Conservation (phyloP, 2,797 vertebrate genomes). For the Peromyscus nudipes region DNA sequence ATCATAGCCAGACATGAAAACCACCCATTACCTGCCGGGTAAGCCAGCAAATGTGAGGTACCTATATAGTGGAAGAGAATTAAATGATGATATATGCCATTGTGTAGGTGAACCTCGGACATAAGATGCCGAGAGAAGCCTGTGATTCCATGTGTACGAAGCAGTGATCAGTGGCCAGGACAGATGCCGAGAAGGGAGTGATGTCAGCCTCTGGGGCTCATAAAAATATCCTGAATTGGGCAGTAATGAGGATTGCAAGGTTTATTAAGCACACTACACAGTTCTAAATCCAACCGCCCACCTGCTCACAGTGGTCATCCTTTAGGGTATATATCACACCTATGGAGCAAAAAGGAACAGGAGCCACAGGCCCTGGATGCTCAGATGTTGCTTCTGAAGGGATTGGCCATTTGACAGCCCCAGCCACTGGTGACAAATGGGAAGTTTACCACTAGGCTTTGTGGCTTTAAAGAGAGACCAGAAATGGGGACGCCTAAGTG, state of each 20-base stretch:
- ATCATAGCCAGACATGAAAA: fast-evolving
- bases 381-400: not conserved
- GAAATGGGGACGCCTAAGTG: fast-evolving
- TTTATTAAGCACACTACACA: not conserved
- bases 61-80: fast-evolving
- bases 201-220: not conserved
- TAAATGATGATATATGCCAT: fast-evolving
- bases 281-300: not conserved
- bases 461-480: not conserved
- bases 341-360: not conserved
- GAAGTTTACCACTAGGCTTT: too few species aligned
- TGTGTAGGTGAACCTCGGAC: fast-evolving
- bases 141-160: too few species aligned
- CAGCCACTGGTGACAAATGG: fast-evolving
- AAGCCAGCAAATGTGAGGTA: fast-evolving
- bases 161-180: not conserved
- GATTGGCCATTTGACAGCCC: not conserved
- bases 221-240: not conserved
- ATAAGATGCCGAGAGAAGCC: not conserved
- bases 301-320: fast-evolving
- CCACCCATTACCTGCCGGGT: fast-evolving
- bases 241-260: too few species aligned
- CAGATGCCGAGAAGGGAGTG: too few species aligned
- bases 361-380: fast-evolving
- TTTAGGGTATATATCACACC: fast-evolving